Base-by-base conservation (phyloP, 2,113 vertebrate genomes). In the Pelecanus crispus region DNA sequence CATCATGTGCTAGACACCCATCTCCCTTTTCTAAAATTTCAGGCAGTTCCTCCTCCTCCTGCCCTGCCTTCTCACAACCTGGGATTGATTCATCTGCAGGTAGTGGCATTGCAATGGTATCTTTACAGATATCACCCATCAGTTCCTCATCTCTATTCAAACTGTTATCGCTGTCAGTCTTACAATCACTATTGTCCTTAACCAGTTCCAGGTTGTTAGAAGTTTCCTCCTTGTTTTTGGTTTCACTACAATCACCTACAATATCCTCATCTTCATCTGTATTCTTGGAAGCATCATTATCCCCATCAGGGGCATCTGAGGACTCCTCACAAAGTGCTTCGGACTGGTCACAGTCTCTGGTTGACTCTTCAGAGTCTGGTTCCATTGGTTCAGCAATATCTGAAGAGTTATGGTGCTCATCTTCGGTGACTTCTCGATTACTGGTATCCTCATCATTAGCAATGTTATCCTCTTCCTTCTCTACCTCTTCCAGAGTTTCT, bases 291-390 rank as follows among this genome's bases (percentile, higher is more conserved):
- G 52, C 17, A 40, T 63, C 36, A 6, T 65, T 68, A n/a, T 87
- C 17, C 29, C 22, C 86, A 32, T 73, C 90, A 29, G 58, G 67
- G 66, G 36, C 40, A 61, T 87, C 71, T 62, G 84, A 94, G 58
- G 92, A 90, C 84, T 87, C 83, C 70, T 94, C 88, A 92, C 47
- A 88, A 89, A 95, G 63, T 4, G 88, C 96, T 90, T 98, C 71
- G 4, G 77, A 78, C 31, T 77, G 96, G 62, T 97, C 97, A 88
- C 74, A 91, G 55, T 96, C 95, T 92, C 95, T 89, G 26, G 75
- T 85, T 56, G 93, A 97, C 52, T 98, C 97, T 52, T 97, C 90
- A 36, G 97, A 97, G 86, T 97, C 94, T 29, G 71, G 26, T 92
- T 98, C 97, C 72, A 97, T 97, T 52, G 86, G 75, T 42, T 97